Percentiles rank a stretch among this genome's conserved stretches.
Evolutionary conservation across 2,797 vertebrate species (phyloP).

Genomic region (Rhabdomys pumilio): DNA sequence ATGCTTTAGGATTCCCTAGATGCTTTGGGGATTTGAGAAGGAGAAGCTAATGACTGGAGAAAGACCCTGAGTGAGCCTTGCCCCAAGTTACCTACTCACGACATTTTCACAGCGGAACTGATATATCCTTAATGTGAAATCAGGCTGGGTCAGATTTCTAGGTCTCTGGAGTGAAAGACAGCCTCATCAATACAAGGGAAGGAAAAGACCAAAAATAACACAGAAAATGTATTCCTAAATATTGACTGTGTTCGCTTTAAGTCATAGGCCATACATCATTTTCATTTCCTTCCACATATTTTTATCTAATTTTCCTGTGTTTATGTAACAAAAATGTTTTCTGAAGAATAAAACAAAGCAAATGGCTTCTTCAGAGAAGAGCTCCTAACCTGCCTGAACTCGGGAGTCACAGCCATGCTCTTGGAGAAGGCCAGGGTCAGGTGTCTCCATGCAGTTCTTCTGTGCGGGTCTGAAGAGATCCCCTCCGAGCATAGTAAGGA

Average conservation of each 20-base stretch:
- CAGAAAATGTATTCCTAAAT: neutral
- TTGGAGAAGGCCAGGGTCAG: neutral
- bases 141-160: neutral
- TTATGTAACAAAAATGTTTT: neutral
- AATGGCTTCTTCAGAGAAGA: neutral
- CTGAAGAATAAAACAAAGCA: neutral
- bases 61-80: neutral
- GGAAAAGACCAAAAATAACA: neutral
- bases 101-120: neutral
- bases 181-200: neutral
- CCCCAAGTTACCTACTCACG: neutral
- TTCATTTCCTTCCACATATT: neutral
- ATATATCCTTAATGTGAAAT: neutral
- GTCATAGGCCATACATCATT: neutral
- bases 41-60: neutral
- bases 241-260: neutral
- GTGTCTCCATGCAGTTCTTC: neutral
- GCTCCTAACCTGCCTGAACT: no score
- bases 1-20: neutral
- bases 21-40: neutral
- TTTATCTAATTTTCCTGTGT: neutral
- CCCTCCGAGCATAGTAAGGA: neutral
- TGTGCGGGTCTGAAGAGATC: neutral
- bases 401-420: accelerated
- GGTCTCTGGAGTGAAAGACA: neutral